These are phyloP conservation scores for Heliconius erato DNA, from an alignment of 2,888 invertebrate genomes.

Conservation along the genomic window DNA sequence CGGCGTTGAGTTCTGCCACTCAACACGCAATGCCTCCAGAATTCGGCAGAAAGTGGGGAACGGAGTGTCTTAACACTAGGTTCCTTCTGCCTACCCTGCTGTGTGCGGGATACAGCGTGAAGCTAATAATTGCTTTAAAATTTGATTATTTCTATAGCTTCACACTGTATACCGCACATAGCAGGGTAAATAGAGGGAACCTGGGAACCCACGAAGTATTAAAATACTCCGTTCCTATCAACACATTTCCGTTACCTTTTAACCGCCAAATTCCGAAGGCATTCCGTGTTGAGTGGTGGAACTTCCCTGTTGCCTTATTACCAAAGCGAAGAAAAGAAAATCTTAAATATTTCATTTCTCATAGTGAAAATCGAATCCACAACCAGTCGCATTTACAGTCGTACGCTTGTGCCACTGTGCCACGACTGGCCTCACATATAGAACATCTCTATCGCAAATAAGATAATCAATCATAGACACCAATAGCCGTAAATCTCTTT, in stretches of 20 bases:
- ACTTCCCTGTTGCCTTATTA: neutral
- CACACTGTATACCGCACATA: neutral
- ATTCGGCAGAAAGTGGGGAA: too few relatives aligned
- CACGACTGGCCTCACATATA: neutral
- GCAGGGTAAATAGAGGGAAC: neutral
- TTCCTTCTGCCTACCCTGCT: too few relatives aligned
- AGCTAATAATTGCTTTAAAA: too few relatives aligned
- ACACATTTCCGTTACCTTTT: too few relatives aligned
- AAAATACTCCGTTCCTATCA: too few relatives aligned
- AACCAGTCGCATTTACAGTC: neutral
- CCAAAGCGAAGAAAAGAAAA: neutral
- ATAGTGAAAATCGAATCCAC: neutral
- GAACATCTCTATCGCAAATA: slow-evolving; percentile 29
- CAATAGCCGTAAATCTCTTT: slow-evolving; percentile 26
- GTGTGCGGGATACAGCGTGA: too few relatives aligned
- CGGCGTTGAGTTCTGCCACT: too few relatives aligned
- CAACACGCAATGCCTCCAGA: too few relatives aligned
- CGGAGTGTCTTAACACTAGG: too few relatives aligned
- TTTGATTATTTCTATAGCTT: neutral
- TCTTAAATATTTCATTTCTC: neutral
- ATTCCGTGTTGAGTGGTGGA: neutral
- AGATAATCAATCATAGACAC: slow-evolving; percentile 34
- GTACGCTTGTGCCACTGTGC: too few relatives aligned
- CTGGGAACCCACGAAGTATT: too few relatives aligned
- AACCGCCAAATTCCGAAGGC: too few relatives aligned